These are phyloP conservation scores for Gnatocerus cornutus DNA, from an alignment of 2,888 invertebrate species.

Conservation along the genomic window DNA sequence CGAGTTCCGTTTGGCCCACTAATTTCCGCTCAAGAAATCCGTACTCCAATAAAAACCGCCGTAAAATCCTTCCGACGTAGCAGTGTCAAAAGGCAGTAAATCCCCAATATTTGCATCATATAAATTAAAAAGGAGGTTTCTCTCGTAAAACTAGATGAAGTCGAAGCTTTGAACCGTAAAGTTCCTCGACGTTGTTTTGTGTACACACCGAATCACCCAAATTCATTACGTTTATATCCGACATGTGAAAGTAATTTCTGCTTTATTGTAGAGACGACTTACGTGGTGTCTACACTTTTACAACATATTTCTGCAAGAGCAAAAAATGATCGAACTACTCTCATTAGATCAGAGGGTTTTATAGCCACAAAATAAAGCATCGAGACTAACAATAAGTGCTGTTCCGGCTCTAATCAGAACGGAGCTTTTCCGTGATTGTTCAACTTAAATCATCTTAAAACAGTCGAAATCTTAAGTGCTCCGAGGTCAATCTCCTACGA, in stretches of 20 bases:
- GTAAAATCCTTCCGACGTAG: conserved; percentile 37
- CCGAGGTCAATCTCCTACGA: no score
- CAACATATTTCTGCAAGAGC: conserved; percentile 5
- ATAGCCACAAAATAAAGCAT: no score
- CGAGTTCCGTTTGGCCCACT: not conserved
- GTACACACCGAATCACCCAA: conserved; percentile 41
- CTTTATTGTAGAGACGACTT: conserved; percentile 35
- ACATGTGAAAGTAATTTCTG: conserved; percentile 41
- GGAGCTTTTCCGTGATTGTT: no score
- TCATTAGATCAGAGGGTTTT: no score
- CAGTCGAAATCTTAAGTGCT: no score
- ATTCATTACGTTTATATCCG: conserved; percentile 42
- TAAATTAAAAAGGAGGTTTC: conserved; percentile 45
- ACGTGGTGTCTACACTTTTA: conserved; percentile 30
- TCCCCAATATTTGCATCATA: conserved; percentile 43
- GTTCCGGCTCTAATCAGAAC: no score
- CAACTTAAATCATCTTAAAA: no score
- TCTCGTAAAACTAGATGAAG: conserved; percentile 46
- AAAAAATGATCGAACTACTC: no score
- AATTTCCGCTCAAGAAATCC: not conserved
- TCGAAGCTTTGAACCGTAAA: conserved; percentile 33
- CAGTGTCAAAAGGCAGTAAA: conserved; percentile 45
- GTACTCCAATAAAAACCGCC: conserved; percentile 28
- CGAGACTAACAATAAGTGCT: no score
- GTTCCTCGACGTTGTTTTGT: conserved; percentile 30